Base-by-base conservation (phyloP, 2,888 invertebrate species). In the Eupithecia centaureata region DNA sequence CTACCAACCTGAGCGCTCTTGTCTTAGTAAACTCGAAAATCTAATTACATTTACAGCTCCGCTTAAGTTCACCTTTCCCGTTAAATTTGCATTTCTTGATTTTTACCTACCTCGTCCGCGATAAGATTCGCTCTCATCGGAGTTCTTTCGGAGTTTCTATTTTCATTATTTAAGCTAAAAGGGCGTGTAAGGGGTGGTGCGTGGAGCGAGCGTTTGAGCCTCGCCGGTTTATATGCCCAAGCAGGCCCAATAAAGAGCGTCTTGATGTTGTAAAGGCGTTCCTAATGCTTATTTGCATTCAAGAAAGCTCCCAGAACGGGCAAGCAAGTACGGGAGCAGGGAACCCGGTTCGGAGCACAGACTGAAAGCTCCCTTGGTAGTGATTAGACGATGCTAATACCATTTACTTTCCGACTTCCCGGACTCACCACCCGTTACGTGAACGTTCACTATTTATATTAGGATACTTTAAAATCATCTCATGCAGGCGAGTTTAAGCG, bases 1-100 rank as follows among this genome's bases (percentile, higher is more conserved):
- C 91, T 91, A 88, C 88, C 87, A 88, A 92, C 91, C 91, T 91
- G 91, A 91, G 89, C 86, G 86, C 86, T 87, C 90, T 88, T 90
- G 91, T 92, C 91, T 92, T 92, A 90, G 91, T 90, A 91, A 91
- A 91, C 90, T 92, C 87, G 89, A 89, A 92, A 92, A 92, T 92
- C 91, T 93, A 92, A 92, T 92, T 93, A 92, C 92, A 91, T 92
- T 92, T 91, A 91, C 91, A 90, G 87, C 86, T 86, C 85, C 84
- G 89, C 86, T 89, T 86, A 88, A 90, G 87, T 90, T 88, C 86
- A 84, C 84, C 84, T 87, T 86, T 88, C 84, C 85, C 81, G 82
- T 85, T 84, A 83, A 84, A 90, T 91, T 91, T 90, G 89, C 89
- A 90, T 91, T 90, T 89, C 84, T 82, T 87, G 89, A 89, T 89